Evolutionary conservation across 2,113 vertebrate species (phyloP), one percentile per base, ranked within the genome.

Genomic region (Gobio gobio): DNA sequence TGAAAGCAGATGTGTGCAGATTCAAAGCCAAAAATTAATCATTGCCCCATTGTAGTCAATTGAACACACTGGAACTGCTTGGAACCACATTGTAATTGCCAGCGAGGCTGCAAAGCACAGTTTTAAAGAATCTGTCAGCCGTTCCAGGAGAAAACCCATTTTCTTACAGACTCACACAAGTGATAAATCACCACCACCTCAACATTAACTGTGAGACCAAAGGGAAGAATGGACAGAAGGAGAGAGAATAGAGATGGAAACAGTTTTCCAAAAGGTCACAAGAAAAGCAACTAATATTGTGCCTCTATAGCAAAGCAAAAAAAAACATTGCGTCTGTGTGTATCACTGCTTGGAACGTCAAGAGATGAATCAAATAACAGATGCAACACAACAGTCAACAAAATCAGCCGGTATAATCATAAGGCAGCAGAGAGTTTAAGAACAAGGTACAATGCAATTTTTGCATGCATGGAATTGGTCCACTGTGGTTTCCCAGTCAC

Each of bases 251-350:
- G 29, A 91, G 56, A 86, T 47, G 47, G 51, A 85, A 88, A 90
- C 73, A 72, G 80, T 91, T 92, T 83, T 59, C 49, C 70, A 85
- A 91, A 91, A 93, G 89, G 91, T 93, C 89, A 92, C 18, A 84
- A 61, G 59, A 64, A 81, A 88, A 89, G 84, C 18, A 68, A 77
- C 43, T 78, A 68, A 56, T 49, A 70, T n/a, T 58, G 70, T 54
- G 70, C 45, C 84, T 40, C 61, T 36, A n/a, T n/a, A 49, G 45
- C 49, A 43, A 51, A 85, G 29, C 10, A 72, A 26, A 86, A 66
- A 82, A 40, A 56, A 20, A 56, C 14, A 45, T 20, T 49, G 1
- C 2, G 1, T 58, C 22, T 45, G 3, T 45, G 13, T 40, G 26
- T n/a, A 85, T 86, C 78, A 87, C 18, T 47, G 77, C 47, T 70